Evolutionary conservation across 2,888 invertebrate genomes (phyloP), one percentile per base, ranked within the genome.

Genomic region (Agrotis ipsilon): DNA sequence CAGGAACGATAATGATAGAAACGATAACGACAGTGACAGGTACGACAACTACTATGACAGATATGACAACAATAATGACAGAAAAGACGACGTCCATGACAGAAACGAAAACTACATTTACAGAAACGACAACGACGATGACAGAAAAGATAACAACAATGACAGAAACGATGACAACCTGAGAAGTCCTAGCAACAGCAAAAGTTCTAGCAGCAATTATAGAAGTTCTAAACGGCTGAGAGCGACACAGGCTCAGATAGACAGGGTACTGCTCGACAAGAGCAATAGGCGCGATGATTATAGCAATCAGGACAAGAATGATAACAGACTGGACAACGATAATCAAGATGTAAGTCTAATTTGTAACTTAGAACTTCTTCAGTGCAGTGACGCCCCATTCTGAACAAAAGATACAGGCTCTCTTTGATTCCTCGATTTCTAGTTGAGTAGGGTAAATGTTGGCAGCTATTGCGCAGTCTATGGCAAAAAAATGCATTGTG

Each of bases 341-440:
- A 48, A 64, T 18, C 60, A 14, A 18, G 48, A 81, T 63, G 79
- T 80, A 68, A 80, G 81, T 77, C 13, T 59, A 2, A 55, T 48
- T 74, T 68, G 27, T 55, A 54, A 52, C 18, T 46, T 57, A 19
- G 14, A 16, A 51, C 32, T n/a, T n/a, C n/a, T n/a, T n/a, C n/a
- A n/a, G n/a, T n/a, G n/a, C n/a, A n/a, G n/a, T n/a, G n/a, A n/a
- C n/a, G n/a, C n/a, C n/a, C n/a, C n/a, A n/a, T n/a, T n/a, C n/a
- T n/a, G n/a, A n/a, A n/a, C n/a, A n/a, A n/a, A n/a, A n/a, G n/a
- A n/a, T n/a, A n/a, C n/a, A n/a, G n/a, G n/a, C n/a, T n/a, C n/a
- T n/a, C n/a, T n/a, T n/a, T n/a, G n/a, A n/a, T n/a, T n/a, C n/a
- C n/a, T n/a, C n/a, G n/a, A n/a, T n/a, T n/a, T n/a, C n/a, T n/a